Base-by-base conservation (phyloP, 2,113 vertebrate genomes). In the Typhlomys cinereus region DNA sequence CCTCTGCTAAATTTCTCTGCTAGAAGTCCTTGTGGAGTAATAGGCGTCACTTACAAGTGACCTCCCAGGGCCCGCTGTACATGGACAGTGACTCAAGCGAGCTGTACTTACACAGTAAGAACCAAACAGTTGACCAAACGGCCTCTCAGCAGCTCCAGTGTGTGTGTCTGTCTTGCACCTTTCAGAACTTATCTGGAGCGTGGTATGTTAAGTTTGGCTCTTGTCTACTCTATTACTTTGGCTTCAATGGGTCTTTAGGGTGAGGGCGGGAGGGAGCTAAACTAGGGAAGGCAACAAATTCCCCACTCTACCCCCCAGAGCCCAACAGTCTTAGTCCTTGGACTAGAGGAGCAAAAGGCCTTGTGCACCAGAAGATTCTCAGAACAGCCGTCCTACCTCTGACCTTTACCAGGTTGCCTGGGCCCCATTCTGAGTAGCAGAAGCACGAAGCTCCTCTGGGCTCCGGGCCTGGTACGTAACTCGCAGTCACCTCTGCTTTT, bases 201-300 rank as follows among this genome's bases (percentile, higher is more conserved):
- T 87, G 52, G 52, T 36, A 41, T 94, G 87, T 95, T 66, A n/a
- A 89, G 48, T 75, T 81, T 69, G 12, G 27, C 76, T 93, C 23
- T 93, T 36, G 66, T 89, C 18, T 4, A 31, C 27, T 57, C 89
- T 39, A 78, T 44, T 13, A 80, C 81, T 95, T 91, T 82, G 50
- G 41, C 69, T 92, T 82, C 46, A 84, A n/a, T 29, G 25, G 54
- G 54, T 82, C 36, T 76, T 90, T 15, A 71, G 23, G 39, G 54
- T 29, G 21, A 70, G 31, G 61, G 52, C n/a, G 50, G 9, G 71
- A 52, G 59, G 39, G 5, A 66, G 36, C 29, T 25, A 62, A 36
- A 41, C 21, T 15, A 17, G 27, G 41, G 85, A 85, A 86, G 21
- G 59, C n/a, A 79, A 29, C 18, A 46, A 25, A 85, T 25, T n/a